Evolutionary conservation across 1,140 invertebrate genomes (phyloP).

Genomic region (Drosophila parabipectinata): DNA sequence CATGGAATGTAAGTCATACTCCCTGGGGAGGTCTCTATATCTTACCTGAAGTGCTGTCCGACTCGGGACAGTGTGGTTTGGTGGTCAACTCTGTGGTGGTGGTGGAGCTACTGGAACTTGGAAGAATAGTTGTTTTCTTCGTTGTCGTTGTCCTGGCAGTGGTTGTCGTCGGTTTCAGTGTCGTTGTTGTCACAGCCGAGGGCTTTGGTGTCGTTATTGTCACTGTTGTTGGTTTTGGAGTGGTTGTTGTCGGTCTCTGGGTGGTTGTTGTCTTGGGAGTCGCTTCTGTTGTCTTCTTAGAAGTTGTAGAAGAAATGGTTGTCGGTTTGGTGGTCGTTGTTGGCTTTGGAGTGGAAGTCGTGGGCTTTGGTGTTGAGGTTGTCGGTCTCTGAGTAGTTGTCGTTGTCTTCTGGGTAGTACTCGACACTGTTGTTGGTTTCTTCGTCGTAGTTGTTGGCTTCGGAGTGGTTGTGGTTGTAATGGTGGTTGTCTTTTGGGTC

Average conservation of each 20-base stretch:
- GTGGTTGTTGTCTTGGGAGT: not conserved
- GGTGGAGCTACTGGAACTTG: not conserved
- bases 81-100: constrained; percentile 21
- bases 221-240: not conserved
- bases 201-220: constrained; percentile 15
- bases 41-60: constrained; percentile 49
- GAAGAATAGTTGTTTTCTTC: not conserved
- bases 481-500: not conserved
- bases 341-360: not conserved
- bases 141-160: constrained; percentile 1
- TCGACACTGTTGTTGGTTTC: not conserved
- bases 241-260: not conserved
- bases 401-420: not conserved
- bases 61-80: constrained; percentile 18
- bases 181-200: constrained; percentile 2
- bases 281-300: not conserved
- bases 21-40: not conserved
- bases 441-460: not conserved
- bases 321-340: not conserved
- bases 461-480: constrained; percentile 7
- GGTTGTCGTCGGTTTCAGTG: constrained; percentile 1
- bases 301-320: constrained; percentile 7
- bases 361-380: not conserved
- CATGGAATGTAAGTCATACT: no score
- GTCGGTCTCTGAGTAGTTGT: constrained; percentile 1